Evolutionary conservation across 1,140 invertebrate species (phyloP), one percentile per base, ranked within the genome.

Genomic region (Zophobas atratus): DNA sequence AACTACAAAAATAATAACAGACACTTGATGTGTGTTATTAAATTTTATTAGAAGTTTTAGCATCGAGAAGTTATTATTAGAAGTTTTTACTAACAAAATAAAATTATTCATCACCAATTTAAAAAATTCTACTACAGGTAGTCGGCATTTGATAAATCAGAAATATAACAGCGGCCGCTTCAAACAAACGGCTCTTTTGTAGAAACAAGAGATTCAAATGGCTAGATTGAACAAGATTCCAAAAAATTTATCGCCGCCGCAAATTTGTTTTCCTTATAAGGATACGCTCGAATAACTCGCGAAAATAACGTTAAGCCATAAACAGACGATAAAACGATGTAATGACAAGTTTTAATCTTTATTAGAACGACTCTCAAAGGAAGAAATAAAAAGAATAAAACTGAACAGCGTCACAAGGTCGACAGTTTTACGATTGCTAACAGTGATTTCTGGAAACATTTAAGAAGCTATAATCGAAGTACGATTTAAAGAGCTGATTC

Each of bases 331-430:
- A 67, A 67, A 67, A 67, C 60, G 39, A 67, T 67, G 60, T 67
- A 67, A 67, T 67, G 60, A 67, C 60, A 67, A 43, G 60, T 67
- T 67, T 67, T 67, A 67, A 67, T 67, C 60, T 67, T 67, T 67
- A 67, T 60, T 60, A 60, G 38, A 43, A 38, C 39, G 60, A 38
- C 39, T 67, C 60, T 67, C 60, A 32, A 60, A 60, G 38, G 39
- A 8, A 46, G 38, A 67, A 41, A 43, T 67, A 43, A 43, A 43
- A 20, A 39, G 39, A 67, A 67, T 33, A 67, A 67, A 67, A 43
- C 3, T 33, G 39, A 41, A 67, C n/a, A 67, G 39, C 3, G 35
- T 5, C 71, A 46, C 63, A 34, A 38, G 6, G 55, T 3, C 71
- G 51, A 74, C 41, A 38, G 1, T 41, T 55, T 74, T 55, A 55